Conservation (phyloP, 64 coral and sea anemone genomes). For the Montipora cactus region DNA sequence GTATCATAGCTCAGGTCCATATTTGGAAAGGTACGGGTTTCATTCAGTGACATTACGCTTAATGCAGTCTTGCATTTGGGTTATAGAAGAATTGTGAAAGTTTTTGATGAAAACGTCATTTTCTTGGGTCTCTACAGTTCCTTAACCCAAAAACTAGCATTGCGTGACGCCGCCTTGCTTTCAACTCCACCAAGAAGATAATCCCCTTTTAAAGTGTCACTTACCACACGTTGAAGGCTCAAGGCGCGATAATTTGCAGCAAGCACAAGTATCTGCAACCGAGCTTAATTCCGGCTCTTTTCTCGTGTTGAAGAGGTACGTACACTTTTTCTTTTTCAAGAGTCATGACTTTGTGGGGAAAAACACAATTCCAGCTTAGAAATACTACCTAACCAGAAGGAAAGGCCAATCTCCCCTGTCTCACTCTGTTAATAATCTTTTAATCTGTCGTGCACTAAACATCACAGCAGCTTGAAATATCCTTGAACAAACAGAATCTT, state of each 20-base stretch:
- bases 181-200: not conserved
- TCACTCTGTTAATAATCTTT: not conserved
- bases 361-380: not conserved
- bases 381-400: too few species aligned
- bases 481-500: constrained; percentile 29
- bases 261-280: not conserved
- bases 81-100: not conserved
- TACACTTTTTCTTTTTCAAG: not conserved
- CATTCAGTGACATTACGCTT: not conserved
- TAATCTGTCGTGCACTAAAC: constrained; percentile 37
- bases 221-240: not conserved
- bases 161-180: constrained; percentile 28
- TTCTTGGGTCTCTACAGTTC: not conserved
- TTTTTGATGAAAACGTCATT: not conserved
- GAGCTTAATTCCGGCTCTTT: not conserved
- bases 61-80: not conserved
- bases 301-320: not conserved
- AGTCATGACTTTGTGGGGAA: not conserved
- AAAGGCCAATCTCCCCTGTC: too few species aligned
- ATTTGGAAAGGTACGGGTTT: not conserved
- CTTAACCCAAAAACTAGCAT: not conserved
- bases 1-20: not conserved
- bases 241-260: constrained; percentile 33
- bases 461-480: constrained; percentile 2
- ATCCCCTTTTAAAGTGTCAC: constrained; percentile 24